These are phyloP conservation scores for Tridacna crocea DNA, from an alignment of 2,888 invertebrate species.

Conservation along the genomic window DNA sequence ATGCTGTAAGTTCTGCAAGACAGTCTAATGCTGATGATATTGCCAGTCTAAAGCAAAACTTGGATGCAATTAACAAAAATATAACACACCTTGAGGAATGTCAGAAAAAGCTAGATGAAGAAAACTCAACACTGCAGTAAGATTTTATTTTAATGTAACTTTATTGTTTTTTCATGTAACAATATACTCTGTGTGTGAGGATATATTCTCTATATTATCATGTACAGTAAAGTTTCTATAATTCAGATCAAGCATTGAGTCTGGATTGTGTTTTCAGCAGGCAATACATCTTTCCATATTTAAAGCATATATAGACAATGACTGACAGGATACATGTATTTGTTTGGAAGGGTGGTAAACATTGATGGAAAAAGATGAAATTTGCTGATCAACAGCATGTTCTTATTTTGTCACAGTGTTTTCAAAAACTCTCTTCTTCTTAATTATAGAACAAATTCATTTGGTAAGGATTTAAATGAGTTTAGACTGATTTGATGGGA, in stretches of 20 bases:
- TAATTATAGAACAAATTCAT: too few relatives aligned
- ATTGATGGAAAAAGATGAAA: neutral
- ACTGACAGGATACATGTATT: too few relatives aligned
- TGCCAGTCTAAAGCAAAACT: constrained; percentile 73
- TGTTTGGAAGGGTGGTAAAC: neutral
- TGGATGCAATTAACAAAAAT: constrained; percentile 77
- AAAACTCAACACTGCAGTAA: constrained; percentile 81
- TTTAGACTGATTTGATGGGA: too few relatives aligned
- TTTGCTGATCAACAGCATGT: neutral
- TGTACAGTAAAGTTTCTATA: too few relatives aligned
- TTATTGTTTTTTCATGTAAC: neutral
- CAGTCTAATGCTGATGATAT: constrained; percentile 81
- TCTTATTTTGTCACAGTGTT: neutral
- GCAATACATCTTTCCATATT: too few relatives aligned
- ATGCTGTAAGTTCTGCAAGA: constrained; percentile 81
- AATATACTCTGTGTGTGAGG: neutral
- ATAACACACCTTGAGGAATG: constrained; percentile 74
- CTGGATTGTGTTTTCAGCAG: neutral
- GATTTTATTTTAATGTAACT: constrained; percentile 29
- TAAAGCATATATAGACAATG: too few relatives aligned
- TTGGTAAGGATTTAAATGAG: too few relatives aligned
- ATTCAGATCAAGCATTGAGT: too few relatives aligned
- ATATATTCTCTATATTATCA: too few relatives aligned
- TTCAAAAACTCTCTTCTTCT: neutral
- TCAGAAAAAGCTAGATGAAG: constrained; percentile 78